Percentiles rank a stretch among this genome's conserved stretches.
phyloP scores from a whole-genome alignment of 2,888 invertebrate species.

The Drosophila vallismaia region DNA sequence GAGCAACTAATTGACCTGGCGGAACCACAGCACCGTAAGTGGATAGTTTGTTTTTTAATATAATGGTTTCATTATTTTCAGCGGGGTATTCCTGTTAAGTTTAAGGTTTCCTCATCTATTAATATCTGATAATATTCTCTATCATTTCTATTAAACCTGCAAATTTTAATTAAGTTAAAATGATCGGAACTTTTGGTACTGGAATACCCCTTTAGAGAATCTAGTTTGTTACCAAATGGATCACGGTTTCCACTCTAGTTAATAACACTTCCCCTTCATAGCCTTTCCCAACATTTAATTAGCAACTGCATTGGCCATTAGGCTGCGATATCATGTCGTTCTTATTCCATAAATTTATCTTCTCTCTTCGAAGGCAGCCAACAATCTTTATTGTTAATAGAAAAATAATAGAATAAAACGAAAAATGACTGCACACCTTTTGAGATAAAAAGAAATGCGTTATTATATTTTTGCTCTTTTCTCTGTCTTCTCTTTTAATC shows the following conservation, averaged over 20 bases:
- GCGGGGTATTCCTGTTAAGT: constrained; percentile 28
- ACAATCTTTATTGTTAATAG: background rate
- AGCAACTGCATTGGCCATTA: constrained; percentile 22
- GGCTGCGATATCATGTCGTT: constrained; percentile 14
- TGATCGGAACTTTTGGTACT: no score
- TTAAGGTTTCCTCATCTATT: no score
- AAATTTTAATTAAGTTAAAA: no score
- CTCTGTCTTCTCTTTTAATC: constrained; percentile 69
- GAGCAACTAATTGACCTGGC: constrained; percentile 90
- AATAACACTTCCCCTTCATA: background rate
- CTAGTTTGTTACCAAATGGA: constrained; percentile 20
- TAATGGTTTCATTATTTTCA: background rate
- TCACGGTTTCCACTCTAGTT: constrained; percentile 4
- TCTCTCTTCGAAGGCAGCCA: constrained; percentile 1
- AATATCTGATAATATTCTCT: no score
- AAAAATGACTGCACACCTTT: constrained; percentile 18
- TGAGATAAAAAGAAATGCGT: constrained; percentile 17
- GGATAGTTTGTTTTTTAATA: background rate
- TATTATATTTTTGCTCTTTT: constrained; percentile 54
- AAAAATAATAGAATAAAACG: background rate
- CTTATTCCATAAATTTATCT: background rate
- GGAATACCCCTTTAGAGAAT: constrained; percentile 13
- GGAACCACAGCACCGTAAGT: constrained; percentile 91
- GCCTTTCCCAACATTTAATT: background rate
- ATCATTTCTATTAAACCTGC: no score